Base-by-base conservation (phyloP, 2,113 vertebrate genomes). In the Petaurus breviceps region DNA sequence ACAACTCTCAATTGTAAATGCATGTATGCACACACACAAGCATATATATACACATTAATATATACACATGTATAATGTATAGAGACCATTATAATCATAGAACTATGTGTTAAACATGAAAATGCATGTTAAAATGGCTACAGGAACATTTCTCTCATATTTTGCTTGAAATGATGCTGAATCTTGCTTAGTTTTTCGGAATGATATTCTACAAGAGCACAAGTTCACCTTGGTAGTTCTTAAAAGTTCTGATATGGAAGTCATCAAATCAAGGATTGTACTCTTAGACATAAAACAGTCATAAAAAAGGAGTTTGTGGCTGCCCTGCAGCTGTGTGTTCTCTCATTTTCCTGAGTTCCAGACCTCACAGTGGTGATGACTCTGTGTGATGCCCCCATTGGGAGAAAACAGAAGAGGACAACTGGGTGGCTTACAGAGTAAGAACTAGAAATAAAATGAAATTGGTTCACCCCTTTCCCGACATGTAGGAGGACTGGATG, bases 381-480 rank as follows among this genome's bases (percentile, higher is more conserved):
- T 89, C 90, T 92, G 0, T 92, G 26, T 47, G 57, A 92, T 96
- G 47, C 37, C 93, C 93, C 54, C 54, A 50, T 0, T 93, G 96
- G 93, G 92, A 94, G 92, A 68, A 91, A 96, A 8, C 28, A 91
- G 43, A 93, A 12, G 14, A 90, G 51, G 28, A 25, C 55, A 94
- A 92, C 37, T 55, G 94, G 43, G 31, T 90, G 37, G 37, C 92
- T 95, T 89, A 91, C 51, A 95, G 49, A 91, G 43, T 51, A 28
- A 89, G 26, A 96, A 92, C 92, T 94, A 68, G 94, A 94, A 91
- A 46, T 89, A 96, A 96, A 97, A 93, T 52, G 84, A 92, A 95
- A 91, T 93, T 92, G 91, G 52, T 91, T n/a, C 50, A 23, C 91
- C 25, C 23, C 68, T 77, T 43, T 22, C 22, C n/a, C 93, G 90